Percentiles rank a stretch among this genome's conserved stretches.
phyloP scores from a whole-genome alignment of 2,113 vertebrate species.

The Vicugna pacos region DNA sequence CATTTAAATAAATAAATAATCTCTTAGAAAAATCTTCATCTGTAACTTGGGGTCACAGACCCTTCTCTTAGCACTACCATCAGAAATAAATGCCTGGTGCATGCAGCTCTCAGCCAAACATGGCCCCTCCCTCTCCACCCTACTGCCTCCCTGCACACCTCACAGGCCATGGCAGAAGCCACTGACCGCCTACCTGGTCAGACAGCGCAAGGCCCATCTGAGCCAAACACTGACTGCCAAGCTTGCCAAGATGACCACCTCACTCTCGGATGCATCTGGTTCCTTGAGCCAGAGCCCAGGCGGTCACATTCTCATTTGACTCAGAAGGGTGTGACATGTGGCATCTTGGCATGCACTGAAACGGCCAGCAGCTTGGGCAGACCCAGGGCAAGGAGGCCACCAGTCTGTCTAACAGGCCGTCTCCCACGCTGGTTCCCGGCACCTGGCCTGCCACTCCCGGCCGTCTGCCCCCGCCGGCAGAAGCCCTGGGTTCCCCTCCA shows the following conservation, averaged over 20 bases:
- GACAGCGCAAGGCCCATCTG: not conserved
- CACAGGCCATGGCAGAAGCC: not conserved
- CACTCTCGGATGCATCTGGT: accelerated
- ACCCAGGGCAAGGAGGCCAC: not conserved
- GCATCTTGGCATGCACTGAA: not conserved
- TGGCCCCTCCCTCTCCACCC: not conserved
- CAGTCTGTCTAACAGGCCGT: not conserved
- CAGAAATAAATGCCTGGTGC: not conserved
- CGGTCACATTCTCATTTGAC: not conserved
- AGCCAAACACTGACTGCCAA: not conserved
- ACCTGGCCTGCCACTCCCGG: not conserved
- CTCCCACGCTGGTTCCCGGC: not conserved
- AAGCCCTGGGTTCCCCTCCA: accelerated
- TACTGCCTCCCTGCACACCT: accelerated
- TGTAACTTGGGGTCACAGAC: too few species aligned
- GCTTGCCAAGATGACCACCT: not conserved
- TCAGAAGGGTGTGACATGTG: not conserved
- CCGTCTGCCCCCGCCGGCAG: constrained; percentile 52
- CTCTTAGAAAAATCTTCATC: too few species aligned
- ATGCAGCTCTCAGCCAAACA: accelerated
- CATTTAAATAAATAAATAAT: too few species aligned
- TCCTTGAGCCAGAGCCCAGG: not conserved
- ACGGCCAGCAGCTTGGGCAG: not conserved
- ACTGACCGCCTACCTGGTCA: not conserved
- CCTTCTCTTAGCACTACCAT: too few species aligned